Evolutionary conservation across 2,797 vertebrate species (phyloP).

Genomic region (Chelon auratus): DNA sequence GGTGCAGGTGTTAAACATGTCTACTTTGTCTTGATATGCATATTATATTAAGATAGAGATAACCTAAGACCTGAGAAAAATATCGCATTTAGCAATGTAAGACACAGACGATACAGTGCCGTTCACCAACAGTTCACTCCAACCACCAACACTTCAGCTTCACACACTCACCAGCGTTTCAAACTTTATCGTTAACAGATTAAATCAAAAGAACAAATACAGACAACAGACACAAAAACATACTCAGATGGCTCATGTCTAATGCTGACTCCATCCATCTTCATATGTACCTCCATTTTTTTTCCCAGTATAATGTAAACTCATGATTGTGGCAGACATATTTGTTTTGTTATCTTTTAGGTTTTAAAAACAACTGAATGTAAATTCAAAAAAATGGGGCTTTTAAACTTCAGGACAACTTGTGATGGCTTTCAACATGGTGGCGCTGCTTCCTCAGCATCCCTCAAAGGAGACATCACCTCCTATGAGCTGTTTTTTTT

Average conservation of each 20-base stretch:
- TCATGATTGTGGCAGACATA: constrained; percentile 46
- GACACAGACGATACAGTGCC: constrained; percentile 73
- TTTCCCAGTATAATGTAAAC: constrained; percentile 65
- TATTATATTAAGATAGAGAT: constrained; percentile 73
- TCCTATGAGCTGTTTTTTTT: constrained; percentile 35
- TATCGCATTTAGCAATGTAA: constrained; percentile 76
- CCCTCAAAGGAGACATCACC: constrained; percentile 49
- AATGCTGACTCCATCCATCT: constrained; percentile 50
- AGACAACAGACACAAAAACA: constrained; percentile 66
- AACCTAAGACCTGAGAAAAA: constrained; percentile 83
- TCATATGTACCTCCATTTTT: constrained; percentile 54
- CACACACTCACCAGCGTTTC: constrained; percentile 51
- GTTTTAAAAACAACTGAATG: constrained; percentile 55
- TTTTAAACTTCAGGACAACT: constrained; percentile 71
- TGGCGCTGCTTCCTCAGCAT: constrained; percentile 59
- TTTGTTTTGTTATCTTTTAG: constrained; percentile 47
- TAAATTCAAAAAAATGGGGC: constrained; percentile 68
- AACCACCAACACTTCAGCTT: constrained; percentile 51
- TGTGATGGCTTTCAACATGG: constrained; percentile 68
- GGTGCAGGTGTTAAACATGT: constrained; percentile 66
- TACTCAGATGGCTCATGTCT: constrained; percentile 59
- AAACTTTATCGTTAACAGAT: constrained; percentile 51
- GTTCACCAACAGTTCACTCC: constrained; percentile 49
- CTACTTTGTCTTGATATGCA: constrained; percentile 76
- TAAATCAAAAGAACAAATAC: constrained; percentile 63